These are phyloP conservation scores for Argyresthia goedartella DNA, from an alignment of 2,888 invertebrate genomes.

Conservation along the genomic window DNA sequence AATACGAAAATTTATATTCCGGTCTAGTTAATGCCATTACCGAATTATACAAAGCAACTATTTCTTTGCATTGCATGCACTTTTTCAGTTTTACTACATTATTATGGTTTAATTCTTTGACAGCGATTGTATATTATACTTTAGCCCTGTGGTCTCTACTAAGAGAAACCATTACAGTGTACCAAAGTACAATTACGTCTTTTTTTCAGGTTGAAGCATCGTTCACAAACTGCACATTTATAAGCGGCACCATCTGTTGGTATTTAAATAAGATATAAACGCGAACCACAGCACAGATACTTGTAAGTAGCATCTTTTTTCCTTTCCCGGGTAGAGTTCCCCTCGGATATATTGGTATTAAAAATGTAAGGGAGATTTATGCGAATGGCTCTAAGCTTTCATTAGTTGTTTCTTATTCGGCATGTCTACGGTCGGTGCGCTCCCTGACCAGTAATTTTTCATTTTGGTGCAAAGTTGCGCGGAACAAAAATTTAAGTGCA, in stretches of 20 bases:
- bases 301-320: constrained; percentile 41
- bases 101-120: too few relatives aligned
- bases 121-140: too few relatives aligned
- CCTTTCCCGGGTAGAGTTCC: constrained; percentile 48
- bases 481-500: constrained; percentile 62
- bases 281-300: constrained; percentile 56
- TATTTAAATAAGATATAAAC: constrained; percentile 70
- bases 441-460: constrained; percentile 71
- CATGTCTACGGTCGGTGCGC: constrained; percentile 64
- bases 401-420: constrained; percentile 67
- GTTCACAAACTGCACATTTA: constrained; percentile 67
- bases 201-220: constrained; percentile 56
- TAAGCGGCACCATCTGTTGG: constrained; percentile 64
- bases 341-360: constrained; percentile 70
- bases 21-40: too few relatives aligned
- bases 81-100: too few relatives aligned
- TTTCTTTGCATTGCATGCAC: too few relatives aligned
- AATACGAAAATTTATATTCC: too few relatives aligned
- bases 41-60: too few relatives aligned
- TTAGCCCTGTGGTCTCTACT: constrained; percentile 15
- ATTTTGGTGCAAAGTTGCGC: constrained; percentile 62
- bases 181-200: constrained; percentile 57
- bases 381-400: constrained; percentile 71
- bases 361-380: constrained; percentile 72
- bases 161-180: constrained; percentile 31